phyloP scores from a whole-genome alignment of 1,140 invertebrate genomes.

The Rhagoletis pomonella region DNA sequence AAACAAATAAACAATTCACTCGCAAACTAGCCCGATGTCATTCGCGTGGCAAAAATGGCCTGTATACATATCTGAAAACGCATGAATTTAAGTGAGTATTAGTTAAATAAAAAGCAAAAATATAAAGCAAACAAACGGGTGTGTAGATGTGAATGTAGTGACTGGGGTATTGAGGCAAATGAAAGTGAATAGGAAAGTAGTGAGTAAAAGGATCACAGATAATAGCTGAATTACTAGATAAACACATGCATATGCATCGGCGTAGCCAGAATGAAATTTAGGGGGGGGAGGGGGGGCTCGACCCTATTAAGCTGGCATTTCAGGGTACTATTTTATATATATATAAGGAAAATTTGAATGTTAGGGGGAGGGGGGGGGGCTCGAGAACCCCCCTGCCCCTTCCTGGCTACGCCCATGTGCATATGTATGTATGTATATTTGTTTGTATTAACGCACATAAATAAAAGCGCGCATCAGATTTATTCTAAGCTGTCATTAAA shows the following conservation, averaged over 20 bases:
- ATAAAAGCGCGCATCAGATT: background rate
- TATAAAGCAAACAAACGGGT: background rate
- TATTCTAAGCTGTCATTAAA: no score
- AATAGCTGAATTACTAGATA: background rate
- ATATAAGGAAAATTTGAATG: no score
- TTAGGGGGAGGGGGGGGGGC: no score
- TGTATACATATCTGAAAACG: no score
- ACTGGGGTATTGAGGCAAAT: background rate
- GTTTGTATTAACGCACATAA: background rate
- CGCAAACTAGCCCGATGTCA: background rate
- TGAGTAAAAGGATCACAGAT: background rate
- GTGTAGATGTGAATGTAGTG: background rate
- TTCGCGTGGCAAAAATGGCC: background rate
- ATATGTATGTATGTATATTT: background rate
- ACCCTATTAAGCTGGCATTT: no score
- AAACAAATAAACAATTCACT: slow-evolving; percentile 39
- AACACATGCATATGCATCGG: background rate
- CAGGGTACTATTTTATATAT: no score
- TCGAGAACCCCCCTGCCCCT: no score
- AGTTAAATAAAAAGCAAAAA: background rate
- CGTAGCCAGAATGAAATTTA: no score
- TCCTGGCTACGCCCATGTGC: no score
- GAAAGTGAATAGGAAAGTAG: slow-evolving; percentile 19
- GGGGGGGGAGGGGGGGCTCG: no score
- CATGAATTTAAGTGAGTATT: no score